Evolutionary conservation across 2,113 vertebrate species (phyloP).

Genomic region (Coreoperca whiteheadi): DNA sequence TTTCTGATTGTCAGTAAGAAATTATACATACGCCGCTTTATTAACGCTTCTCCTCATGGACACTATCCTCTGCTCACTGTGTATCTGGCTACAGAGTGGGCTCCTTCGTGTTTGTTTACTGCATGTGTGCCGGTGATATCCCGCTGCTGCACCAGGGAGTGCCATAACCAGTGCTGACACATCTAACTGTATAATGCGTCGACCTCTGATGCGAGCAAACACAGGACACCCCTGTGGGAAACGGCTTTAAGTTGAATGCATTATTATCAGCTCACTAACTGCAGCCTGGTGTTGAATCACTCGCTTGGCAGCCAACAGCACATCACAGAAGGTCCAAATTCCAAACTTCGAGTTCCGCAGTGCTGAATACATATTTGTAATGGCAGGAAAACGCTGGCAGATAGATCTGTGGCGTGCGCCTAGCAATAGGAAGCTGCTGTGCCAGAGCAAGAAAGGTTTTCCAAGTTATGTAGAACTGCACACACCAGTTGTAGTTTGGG

Average conservation of each 20-base stretch:
- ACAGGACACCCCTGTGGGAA: constrained; percentile 28
- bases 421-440: constrained; percentile 53
- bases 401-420: constrained; percentile 40
- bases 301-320: constrained; percentile 71
- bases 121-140: constrained; percentile 2
- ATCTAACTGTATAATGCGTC: constrained; percentile 35
- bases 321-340: constrained; percentile 74
- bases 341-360: constrained; percentile 62
- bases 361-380: constrained; percentile 81
- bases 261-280: constrained; percentile 69
- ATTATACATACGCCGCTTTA: neutral
- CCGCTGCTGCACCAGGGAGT: neutral
- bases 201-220: constrained; percentile 41
- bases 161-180: constrained; percentile 39
- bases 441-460: constrained; percentile 63
- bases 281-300: constrained; percentile 54
- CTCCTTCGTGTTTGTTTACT: constrained; percentile 41
- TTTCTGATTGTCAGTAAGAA: neutral
- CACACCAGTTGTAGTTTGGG: constrained; percentile 66
- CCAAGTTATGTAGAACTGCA: constrained; percentile 59
- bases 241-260: constrained; percentile 48
- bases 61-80: neutral
- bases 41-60: neutral
- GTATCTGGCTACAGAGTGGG: neutral
- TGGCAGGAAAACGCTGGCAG: constrained; percentile 68